Evolutionary conservation across 2,888 invertebrate genomes (phyloP).

Genomic region (Acrocyrtus sp.): DNA sequence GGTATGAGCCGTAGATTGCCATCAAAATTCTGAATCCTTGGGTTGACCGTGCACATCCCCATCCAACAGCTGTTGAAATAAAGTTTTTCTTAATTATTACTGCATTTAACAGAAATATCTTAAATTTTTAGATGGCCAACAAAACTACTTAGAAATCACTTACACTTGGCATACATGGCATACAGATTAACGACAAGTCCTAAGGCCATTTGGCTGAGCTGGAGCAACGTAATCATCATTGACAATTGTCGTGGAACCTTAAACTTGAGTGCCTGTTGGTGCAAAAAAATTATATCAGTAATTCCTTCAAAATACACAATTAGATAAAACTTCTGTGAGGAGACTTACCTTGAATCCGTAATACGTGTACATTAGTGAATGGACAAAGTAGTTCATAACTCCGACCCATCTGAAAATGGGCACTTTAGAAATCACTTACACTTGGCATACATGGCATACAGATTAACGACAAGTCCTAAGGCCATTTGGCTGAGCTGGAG

Average conservation of each 20-base stretch:
- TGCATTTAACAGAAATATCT: too few species aligned
- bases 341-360: slow-evolving; percentile 28
- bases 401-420: slow-evolving; percentile 82
- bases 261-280: slow-evolving; percentile 50
- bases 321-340: neutral
- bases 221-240: slow-evolving; percentile 92
- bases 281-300: neutral
- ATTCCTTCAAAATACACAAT: neutral
- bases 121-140: neutral
- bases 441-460: slow-evolving; percentile 73
- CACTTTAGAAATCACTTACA: slow-evolving; percentile 41
- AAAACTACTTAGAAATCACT: neutral
- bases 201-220: slow-evolving; percentile 92
- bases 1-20: slow-evolving; percentile 94
- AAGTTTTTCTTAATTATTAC: neutral
- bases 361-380: slow-evolving; percentile 66
- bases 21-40: slow-evolving; percentile 77
- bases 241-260: slow-evolving; percentile 78
- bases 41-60: slow-evolving; percentile 55
- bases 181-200: slow-evolving; percentile 90
- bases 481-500: slow-evolving; percentile 94
- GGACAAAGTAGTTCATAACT: slow-evolving; percentile 94
- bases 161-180: slow-evolving; percentile 70
- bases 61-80: slow-evolving; percentile 36
- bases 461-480: slow-evolving; percentile 87